A percentile compares a stretch with the other conserved stretches of the same genome.
Conservation (phyloP, 2,797 vertebrate species). For the Molossus alvarezi region DNA sequence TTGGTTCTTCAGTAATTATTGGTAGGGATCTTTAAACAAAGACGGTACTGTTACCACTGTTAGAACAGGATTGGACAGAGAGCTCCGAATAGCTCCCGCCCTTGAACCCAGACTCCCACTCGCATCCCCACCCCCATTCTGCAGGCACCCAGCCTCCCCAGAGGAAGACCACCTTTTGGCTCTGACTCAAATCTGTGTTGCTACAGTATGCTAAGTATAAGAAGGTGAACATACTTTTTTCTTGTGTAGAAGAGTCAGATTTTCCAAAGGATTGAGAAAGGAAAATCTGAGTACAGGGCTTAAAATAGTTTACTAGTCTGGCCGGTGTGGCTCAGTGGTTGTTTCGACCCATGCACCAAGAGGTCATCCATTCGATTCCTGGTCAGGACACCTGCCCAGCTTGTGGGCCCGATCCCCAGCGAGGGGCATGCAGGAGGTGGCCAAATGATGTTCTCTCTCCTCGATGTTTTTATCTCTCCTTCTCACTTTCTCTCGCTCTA, state of each 20-base stretch:
- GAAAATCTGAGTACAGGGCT: not conserved
- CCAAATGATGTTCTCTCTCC: too few species aligned
- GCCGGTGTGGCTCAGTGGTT: too few species aligned
- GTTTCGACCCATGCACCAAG: too few species aligned
- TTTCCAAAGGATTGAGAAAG: not conserved
- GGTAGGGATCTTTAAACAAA: not conserved
- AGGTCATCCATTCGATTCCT: too few species aligned
- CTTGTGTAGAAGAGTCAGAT: not conserved
- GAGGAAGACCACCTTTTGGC: not conserved
- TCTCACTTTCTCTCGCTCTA: too few species aligned
- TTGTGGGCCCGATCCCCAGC: too few species aligned
- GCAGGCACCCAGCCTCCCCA: not conserved
- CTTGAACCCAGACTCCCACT: fast-evolving
- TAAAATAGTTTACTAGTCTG: not conserved
- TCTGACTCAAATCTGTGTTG: not conserved
- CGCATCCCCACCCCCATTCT: not conserved
- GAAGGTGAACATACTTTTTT: not conserved
- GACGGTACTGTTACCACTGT: not conserved
- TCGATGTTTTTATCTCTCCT: too few species aligned
- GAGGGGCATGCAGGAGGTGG: too few species aligned
- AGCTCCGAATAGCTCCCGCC: fast-evolving
- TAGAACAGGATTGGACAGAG: not conserved
- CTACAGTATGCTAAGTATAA: not conserved
- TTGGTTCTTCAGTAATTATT: not conserved
- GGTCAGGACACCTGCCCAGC: too few species aligned